Conservation (phyloP, 2,113 vertebrate species). For the Cyanistes caeruleus region DNA sequence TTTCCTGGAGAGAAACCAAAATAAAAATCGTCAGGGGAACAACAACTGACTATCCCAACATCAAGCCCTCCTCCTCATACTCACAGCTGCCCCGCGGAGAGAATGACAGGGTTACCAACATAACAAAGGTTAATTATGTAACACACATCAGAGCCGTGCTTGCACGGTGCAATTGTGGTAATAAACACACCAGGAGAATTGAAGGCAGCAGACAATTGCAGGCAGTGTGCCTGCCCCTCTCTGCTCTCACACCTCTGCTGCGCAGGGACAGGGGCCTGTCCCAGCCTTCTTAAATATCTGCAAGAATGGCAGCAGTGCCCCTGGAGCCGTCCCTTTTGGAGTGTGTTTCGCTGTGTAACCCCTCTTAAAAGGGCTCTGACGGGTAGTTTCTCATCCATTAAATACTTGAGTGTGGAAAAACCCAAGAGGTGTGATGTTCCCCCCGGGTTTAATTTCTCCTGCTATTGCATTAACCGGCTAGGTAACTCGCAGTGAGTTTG, state of each 20-base stretch:
- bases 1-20: background rate
- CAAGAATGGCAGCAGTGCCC: background rate
- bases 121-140: background rate
- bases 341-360: background rate
- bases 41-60: background rate
- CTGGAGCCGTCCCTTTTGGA: accelerated
- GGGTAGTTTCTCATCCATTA: background rate
- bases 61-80: background rate
- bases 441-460: background rate
- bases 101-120: background rate
- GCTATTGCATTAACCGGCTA: background rate
- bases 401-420: background rate
- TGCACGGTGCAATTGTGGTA: background rate
- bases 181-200: background rate
- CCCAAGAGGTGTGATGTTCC: background rate
- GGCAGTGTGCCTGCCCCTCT: no score
- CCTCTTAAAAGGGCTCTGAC: background rate
- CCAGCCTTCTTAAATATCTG: background rate
- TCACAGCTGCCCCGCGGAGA: background rate
- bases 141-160: background rate
- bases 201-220: background rate
- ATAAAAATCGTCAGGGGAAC: background rate
- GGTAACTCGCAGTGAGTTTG: background rate
- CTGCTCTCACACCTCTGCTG: accelerated
- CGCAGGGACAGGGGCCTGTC: background rate